phyloP scores from a whole-genome alignment of 2,113 vertebrate species.

The Odocoileus hemionus region DNA sequence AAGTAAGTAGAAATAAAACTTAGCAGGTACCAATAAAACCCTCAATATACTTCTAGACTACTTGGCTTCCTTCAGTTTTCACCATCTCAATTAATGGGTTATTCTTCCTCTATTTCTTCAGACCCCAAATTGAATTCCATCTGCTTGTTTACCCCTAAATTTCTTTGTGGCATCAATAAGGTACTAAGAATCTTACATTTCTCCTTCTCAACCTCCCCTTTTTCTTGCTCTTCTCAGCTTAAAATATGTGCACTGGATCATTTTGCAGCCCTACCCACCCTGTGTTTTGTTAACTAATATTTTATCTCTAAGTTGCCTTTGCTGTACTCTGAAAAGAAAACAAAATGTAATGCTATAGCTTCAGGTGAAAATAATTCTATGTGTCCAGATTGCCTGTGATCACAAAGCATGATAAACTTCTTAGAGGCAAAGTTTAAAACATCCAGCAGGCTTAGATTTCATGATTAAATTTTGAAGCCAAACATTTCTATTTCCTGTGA shows the following conservation, averaged over 20 bases:
- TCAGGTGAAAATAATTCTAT: conserved; percentile 73
- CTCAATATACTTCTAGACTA: not conserved
- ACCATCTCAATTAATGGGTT: not conserved
- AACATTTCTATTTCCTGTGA: conserved; percentile 77
- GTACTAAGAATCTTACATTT: not conserved
- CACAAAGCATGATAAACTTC: conserved; percentile 69
- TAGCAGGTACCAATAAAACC: not conserved
- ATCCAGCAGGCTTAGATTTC: conserved; percentile 74
- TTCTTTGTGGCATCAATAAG: not conserved
- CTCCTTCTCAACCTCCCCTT: not conserved
- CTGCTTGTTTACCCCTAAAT: not conserved
- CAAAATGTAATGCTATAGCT: not conserved
- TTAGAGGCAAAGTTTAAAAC: conserved; percentile 75
- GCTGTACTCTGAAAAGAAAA: not conserved
- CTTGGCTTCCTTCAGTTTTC: not conserved
- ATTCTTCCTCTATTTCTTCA: not conserved
- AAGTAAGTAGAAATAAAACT: not conserved
- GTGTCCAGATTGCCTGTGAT: conserved; percentile 68
- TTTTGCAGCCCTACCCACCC: accelerated
- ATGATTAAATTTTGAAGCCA: conserved; percentile 75
- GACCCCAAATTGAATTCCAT: not conserved
- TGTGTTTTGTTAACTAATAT: not conserved
- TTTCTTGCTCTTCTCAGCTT: not conserved
- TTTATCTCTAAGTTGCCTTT: not conserved
- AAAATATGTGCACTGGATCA: not conserved